phyloP scores from a whole-genome alignment of 2,797 vertebrate species.

The Macrochelys suwanniensis region DNA sequence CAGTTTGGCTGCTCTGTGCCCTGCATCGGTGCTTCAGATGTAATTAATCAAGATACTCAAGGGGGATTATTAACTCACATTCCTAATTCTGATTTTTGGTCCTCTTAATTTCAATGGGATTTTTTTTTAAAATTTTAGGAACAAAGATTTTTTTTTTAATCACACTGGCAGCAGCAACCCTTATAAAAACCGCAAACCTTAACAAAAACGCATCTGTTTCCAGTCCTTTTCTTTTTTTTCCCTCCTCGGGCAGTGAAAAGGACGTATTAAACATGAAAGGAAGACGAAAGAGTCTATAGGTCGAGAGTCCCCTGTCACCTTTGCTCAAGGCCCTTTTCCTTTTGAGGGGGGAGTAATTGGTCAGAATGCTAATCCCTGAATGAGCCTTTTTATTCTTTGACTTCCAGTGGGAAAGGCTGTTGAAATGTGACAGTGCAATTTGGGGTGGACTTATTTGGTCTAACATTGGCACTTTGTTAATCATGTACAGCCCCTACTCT shows the following conservation, averaged over 20 bases:
- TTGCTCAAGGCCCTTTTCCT: conserved; percentile 63
- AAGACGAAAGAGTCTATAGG: neutral
- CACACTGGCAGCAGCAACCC: neutral
- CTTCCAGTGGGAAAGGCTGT: neutral
- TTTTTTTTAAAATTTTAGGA: conserved; percentile 37
- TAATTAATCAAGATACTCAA: conserved; percentile 63
- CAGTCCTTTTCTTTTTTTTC: conserved; percentile 23
- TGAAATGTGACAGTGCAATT: conserved; percentile 43
- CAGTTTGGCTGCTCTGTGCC: conserved; percentile 43
- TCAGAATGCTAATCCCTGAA: conserved; percentile 56
- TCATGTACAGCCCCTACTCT: neutral
- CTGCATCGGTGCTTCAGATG: conserved; percentile 55
- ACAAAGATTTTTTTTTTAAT: conserved; percentile 57
- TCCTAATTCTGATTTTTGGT: conserved; percentile 56
- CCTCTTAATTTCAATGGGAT: conserved; percentile 49
- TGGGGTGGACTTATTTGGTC: neutral
- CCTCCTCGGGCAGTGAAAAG: conserved; percentile 37
- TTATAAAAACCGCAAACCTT: conserved; percentile 44
- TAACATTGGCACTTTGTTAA: neutral
- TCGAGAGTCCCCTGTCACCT: conserved; percentile 63
- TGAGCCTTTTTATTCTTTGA: conserved; percentile 62
- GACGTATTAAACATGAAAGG: conserved; percentile 29
- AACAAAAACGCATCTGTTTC: conserved; percentile 22
- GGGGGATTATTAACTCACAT: conserved; percentile 60
- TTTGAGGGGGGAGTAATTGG: conserved; percentile 53